These are phyloP conservation scores for Drosophila tsacasi DNA, from an alignment of 1,140 invertebrate species.

Conservation along the genomic window DNA sequence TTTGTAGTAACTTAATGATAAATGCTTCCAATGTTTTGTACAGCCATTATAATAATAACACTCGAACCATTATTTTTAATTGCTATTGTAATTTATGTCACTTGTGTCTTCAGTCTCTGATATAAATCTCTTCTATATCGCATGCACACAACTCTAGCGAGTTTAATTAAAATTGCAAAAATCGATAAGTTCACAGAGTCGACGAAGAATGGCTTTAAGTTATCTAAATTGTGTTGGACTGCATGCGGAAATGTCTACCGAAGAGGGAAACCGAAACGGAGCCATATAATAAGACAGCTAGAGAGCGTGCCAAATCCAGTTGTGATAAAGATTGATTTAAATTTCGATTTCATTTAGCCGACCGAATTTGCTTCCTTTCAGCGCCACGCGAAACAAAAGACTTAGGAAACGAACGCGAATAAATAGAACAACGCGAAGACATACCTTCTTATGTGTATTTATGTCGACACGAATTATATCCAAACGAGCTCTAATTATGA, in stretches of 20 bases:
- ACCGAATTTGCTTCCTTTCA: constrained; percentile 62
- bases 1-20: neutral
- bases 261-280: constrained; percentile 51
- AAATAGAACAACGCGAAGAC: constrained; percentile 32
- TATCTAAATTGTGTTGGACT: constrained; percentile 48
- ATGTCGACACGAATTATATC: constrained; percentile 1
- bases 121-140: neutral
- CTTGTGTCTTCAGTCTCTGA: neutral
- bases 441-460: constrained; percentile 32
- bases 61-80: neutral
- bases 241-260: constrained; percentile 66
- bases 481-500: constrained; percentile 9
- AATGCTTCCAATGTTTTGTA: neutral
- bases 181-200: constrained; percentile 14
- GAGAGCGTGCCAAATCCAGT: constrained; percentile 78
- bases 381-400: constrained; percentile 74
- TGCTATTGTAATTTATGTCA: neutral
- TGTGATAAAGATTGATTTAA: constrained; percentile 74
- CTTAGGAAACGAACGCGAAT: constrained; percentile 72
- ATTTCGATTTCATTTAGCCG: constrained; percentile 49
- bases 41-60: neutral
- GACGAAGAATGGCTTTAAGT: constrained; percentile 8
- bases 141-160: neutral
- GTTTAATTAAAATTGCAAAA: constrained; percentile 20
- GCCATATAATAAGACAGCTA: constrained; percentile 27